Conservation (phyloP, 1,140 invertebrate species). For the Panagrolaimus sp. region DNA sequence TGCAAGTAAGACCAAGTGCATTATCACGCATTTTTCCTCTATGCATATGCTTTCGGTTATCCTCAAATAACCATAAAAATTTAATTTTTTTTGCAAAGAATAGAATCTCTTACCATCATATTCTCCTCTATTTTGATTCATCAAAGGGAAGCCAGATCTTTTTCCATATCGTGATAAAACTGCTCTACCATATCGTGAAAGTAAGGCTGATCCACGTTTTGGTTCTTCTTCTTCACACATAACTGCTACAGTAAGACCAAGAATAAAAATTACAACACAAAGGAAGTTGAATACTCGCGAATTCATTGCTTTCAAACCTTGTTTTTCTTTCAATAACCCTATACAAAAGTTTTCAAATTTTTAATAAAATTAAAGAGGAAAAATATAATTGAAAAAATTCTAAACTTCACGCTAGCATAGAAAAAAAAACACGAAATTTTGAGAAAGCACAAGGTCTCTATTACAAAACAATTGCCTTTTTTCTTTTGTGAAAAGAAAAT, state of each 20-base stretch:
- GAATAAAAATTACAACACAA: background rate
- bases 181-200: constrained; percentile 28
- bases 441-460: too few species aligned
- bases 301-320: background rate
- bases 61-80: too few species aligned
- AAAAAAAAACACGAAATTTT: too few species aligned
- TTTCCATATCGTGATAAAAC: constrained; percentile 27
- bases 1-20: too few species aligned
- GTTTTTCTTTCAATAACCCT: too few species aligned
- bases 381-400: too few species aligned
- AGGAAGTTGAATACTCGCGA: constrained; percentile 1
- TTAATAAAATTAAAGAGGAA: too few species aligned
- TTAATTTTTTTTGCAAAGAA: background rate
- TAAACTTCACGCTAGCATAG: too few species aligned
- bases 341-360: too few species aligned
- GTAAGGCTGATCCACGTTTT: constrained; percentile 13
- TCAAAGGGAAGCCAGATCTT: constrained; percentile 11
- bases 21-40: too few species aligned
- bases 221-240: background rate
- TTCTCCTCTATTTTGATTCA: constrained; percentile 11
- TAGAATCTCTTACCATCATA: background rate
- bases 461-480: too few species aligned
- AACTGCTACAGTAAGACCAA: background rate
- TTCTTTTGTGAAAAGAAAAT: background rate
- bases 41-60: too few species aligned